These are phyloP conservation scores for Onychomys arenicola DNA, from an alignment of 2,797 vertebrate species.

Conservation along the genomic window DNA sequence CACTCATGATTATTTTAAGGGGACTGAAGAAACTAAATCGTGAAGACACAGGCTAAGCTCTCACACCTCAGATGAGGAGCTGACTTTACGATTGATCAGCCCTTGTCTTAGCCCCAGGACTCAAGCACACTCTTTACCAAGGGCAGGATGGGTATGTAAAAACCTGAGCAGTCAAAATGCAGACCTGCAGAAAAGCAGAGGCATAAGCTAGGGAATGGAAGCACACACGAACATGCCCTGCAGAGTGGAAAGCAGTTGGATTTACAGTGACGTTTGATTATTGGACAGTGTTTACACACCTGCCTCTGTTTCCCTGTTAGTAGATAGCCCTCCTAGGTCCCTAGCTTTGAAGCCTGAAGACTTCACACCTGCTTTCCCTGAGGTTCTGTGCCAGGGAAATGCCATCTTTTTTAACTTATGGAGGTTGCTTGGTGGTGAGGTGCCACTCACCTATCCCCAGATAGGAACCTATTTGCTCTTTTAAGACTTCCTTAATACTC, in stretches of 20 bases:
- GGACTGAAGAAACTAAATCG: not conserved
- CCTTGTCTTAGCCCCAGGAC: not conserved
- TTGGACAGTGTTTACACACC: not conserved
- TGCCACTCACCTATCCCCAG: not conserved
- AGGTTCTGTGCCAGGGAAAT: not conserved
- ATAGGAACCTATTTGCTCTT: not conserved
- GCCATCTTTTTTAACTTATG: not conserved
- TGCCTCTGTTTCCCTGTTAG: not conserved
- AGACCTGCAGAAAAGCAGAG: conserved; percentile 2
- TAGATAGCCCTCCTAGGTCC: not conserved
- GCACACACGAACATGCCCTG: not conserved
- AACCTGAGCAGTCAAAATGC: not conserved
- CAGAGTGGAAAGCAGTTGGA: not conserved
- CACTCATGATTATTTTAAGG: not conserved
- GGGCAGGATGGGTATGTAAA: not conserved
- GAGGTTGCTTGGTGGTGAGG: not conserved
- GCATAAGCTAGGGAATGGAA: not conserved
- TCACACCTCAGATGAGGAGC: not conserved
- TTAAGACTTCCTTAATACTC: conserved; percentile 9
- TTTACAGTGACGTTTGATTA: not conserved
- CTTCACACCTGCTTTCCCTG: rapidly evolving
- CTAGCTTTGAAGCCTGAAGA: not conserved
- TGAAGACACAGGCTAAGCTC: not conserved
- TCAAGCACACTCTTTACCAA: not conserved
- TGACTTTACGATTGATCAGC: not conserved